phyloP scores from a whole-genome alignment of 2,113 vertebrate species.

The Microtus oregoni region DNA sequence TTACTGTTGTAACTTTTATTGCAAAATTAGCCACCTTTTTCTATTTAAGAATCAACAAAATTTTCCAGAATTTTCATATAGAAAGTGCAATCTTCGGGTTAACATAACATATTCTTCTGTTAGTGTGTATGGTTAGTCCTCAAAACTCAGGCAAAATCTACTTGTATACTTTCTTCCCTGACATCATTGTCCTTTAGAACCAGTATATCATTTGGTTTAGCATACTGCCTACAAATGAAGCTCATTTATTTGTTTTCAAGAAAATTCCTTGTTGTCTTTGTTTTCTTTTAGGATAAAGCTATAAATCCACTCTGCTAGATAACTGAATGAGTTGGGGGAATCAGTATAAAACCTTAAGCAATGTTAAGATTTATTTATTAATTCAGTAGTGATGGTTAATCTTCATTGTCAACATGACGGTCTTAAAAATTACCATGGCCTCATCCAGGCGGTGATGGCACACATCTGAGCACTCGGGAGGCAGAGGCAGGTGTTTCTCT shows the following conservation, averaged over 20 bases:
- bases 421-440: background rate
- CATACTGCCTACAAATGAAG: background rate
- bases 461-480: too few relatives aligned
- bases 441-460: background rate
- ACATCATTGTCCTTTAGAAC: background rate
- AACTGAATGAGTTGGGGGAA: background rate
- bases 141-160: background rate
- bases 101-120: background rate
- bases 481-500: too few relatives aligned
- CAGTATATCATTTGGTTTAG: background rate
- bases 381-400: background rate
- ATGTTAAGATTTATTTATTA: background rate
- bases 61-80: background rate
- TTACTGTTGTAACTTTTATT: constrained; percentile 5
- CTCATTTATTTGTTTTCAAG: background rate
- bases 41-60: constrained; percentile 48
- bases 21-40: background rate
- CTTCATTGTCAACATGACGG: background rate
- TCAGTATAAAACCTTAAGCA: background rate
- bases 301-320: constrained; percentile 13
- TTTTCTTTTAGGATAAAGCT: background rate
- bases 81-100: background rate
- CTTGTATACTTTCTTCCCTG: background rate
- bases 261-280: constrained; percentile 25
- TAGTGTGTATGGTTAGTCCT: background rate